Evolutionary conservation across 2,113 vertebrate genomes (phyloP).

Genomic region (Psilopogon haemacephalus): DNA sequence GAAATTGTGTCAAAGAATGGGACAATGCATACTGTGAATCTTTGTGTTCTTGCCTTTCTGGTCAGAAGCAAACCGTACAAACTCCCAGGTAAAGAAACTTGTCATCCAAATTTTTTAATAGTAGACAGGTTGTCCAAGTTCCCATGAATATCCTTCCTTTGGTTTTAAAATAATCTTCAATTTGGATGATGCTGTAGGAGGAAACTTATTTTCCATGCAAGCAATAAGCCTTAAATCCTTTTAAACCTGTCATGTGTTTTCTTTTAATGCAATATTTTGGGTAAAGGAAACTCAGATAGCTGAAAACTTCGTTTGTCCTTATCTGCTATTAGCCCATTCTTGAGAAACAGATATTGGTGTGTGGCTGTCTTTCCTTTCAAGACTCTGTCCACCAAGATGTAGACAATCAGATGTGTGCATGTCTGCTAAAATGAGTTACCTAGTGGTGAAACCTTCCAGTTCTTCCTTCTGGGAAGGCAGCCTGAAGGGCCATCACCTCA

Average conservation of each 20-base stretch:
- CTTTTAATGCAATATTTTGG: not conserved
- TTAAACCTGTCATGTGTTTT: not conserved
- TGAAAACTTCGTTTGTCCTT: not conserved
- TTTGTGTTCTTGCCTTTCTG: not conserved
- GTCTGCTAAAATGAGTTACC: conserved; percentile 41
- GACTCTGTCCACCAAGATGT: not conserved
- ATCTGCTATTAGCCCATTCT: conserved; percentile 1
- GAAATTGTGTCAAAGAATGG: conserved; percentile 17
- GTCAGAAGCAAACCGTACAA: not conserved
- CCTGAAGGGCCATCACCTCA: conserved; percentile 38
- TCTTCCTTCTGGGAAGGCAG: conserved; percentile 61
- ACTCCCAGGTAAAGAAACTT: not conserved
- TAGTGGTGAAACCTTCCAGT: conserved; percentile 47
- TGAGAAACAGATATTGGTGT: conserved; percentile 23
- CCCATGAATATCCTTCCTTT: not conserved
- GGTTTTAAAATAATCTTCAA: not conserved
- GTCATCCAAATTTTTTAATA: not conserved
- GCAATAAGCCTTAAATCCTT: not conserved
- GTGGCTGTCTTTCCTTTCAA: conserved; percentile 36
- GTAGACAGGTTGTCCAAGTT: not conserved
- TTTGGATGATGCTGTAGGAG: not conserved
- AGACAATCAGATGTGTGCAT: conserved; percentile 9
- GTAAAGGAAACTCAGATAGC: conserved; percentile 7
- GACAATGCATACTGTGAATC: not conserved
- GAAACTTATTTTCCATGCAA: not conserved